Base-by-base conservation (phyloP, 2,888 invertebrate genomes). In the Drosophila tripunctata region DNA sequence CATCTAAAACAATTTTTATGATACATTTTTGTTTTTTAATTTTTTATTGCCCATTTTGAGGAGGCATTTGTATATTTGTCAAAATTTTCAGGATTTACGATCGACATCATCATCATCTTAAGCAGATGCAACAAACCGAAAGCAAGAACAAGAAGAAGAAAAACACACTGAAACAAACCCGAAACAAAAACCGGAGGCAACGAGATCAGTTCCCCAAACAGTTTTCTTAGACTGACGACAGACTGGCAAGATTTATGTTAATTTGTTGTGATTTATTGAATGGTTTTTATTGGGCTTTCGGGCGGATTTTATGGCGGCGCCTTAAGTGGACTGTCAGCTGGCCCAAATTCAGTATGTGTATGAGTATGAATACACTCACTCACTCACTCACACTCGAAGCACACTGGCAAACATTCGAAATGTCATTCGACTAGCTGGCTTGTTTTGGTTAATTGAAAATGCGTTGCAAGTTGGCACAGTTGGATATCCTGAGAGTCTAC, bases 261-360 rank as follows among this genome's bases (percentile, higher is more conserved):
- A 84, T 84, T 88, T 84, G 87, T 78, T 78, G 81, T 84, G 88
- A 84, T 84, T 84, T 88, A 88, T 84, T 84, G 88, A 88, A 87
- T 78, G 87, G 81, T 75, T 88, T 83, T 88, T 88, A 83, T 83
- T 88, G 81, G 78, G 65, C 61, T 67, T 87, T 72, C 27, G 71
- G 76, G 76, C 47, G 72, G 64, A 27, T 48, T 63, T 74, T 56
- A 66, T 52, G 67, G 56, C 76, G 73, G 67, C 73, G 72, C 73
- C 50, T 66, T 77, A 75, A 72, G 81, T 67, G 74, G 69, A 62
- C 60, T 62, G 63, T 63, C 74, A 65, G 66, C 67, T 82, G 69
- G 76, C 80, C 69, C 61, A 68, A 72, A 78, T 71, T 36, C 64
- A 40, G 30, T 43, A 41, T 41, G 33, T 40, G 50, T 48, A 60